These are phyloP conservation scores for Meganola albula DNA, from an alignment of 2,888 invertebrate genomes.

Conservation along the genomic window DNA sequence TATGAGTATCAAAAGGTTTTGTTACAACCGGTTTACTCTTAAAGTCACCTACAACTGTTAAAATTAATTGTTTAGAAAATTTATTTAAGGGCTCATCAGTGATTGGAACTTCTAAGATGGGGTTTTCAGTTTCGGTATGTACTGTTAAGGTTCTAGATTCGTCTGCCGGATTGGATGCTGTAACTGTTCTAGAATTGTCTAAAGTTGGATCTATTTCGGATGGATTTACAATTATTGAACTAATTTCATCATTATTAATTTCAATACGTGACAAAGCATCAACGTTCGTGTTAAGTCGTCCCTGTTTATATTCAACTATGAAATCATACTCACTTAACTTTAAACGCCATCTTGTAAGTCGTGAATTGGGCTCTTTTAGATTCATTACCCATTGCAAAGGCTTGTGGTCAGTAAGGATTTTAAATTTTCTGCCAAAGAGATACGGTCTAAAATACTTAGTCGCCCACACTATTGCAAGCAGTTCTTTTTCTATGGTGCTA, in stretches of 20 bases:
- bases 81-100: background rate
- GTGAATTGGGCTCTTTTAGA: no score
- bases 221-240: background rate
- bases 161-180: no score
- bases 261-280: constrained; percentile 26
- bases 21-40: background rate
- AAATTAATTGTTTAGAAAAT: background rate
- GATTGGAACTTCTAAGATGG: background rate
- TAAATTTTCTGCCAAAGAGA: no score
- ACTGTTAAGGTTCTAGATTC: background rate
- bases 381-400: no score
- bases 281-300: constrained; percentile 15
- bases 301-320: constrained; percentile 16
- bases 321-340: constrained; percentile 22
- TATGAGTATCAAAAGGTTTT: background rate
- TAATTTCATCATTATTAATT: constrained; percentile 4
- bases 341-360: constrained; percentile 35
- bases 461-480: no score
- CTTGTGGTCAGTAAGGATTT: no score
- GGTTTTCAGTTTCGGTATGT: background rate
- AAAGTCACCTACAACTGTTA: background rate
- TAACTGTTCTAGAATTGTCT: no score
- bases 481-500: no score
- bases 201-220: background rate
- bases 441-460: no score